Evolutionary conservation across 2,888 invertebrate species (phyloP), one percentile per base, ranked within the genome.

Genomic region (Pegoplata infirma): DNA sequence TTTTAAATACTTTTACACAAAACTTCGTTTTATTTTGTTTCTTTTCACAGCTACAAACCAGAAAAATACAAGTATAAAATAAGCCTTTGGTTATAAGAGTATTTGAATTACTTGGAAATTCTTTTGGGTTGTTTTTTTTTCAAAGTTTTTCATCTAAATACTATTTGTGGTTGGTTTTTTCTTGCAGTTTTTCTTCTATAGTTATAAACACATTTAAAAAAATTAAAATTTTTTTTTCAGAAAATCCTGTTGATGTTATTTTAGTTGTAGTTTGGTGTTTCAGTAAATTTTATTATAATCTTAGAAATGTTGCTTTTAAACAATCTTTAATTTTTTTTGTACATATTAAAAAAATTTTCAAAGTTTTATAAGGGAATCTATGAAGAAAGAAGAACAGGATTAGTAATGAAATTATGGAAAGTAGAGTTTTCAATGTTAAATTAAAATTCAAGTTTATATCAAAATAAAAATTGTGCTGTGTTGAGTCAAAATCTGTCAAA

Each of bases 41-140:
- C 8, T 36, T 32, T 7, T 1, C 5, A 5, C 14, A 17, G 59
- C 21, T 19, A 5, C 23, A 36, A 56, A 56, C 47, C 23, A 55
- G 1, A 28, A 64, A 67, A 73, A 64, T n/a, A n/a, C n/a, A n/a
- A n/a, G n/a, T n/a, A 53, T 63, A 12, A 36, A 73, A 58, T 51
- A 59, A 74, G 78, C 69, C 78, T 79, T 74, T 36, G 78, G 78
- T 67, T 56, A 63, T 49, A 74, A 71, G 44, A 74, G 61, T 51
- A 67, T 67, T 71, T 67, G 66, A 71, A 79, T 74, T 71, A 67
- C 74, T 79, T 74, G 61, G 36, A 79, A 79, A 67, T 66, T 28
- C 46, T 16, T 44, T 23, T 10, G 40, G 16, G 2, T 16, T 58
- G 23, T 0, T 59, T 14, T 12, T 59, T 10, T 61, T 53, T 36